phyloP scores from a whole-genome alignment of 2,888 invertebrate genomes.

The Orthosia gothica region DNA sequence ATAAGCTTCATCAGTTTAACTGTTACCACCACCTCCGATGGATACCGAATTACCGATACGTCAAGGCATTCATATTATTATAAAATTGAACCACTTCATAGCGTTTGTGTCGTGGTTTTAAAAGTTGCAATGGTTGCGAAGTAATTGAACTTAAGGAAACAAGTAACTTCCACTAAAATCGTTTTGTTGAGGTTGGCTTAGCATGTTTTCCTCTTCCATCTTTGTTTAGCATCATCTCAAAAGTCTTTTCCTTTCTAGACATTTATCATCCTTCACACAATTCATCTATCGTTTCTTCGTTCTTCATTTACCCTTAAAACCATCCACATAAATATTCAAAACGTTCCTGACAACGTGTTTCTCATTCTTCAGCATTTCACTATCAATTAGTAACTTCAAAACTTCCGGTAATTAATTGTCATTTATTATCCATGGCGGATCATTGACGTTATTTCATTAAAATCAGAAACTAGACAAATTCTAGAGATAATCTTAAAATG shows the following conservation, averaged over 20 bases:
- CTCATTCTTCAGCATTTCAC: background rate
- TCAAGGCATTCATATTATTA: slow-evolving; percentile 13
- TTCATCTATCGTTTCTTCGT: no score
- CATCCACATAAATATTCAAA: background rate
- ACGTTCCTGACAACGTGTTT: background rate
- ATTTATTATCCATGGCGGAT: background rate
- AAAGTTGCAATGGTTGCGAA: background rate
- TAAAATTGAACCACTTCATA: slow-evolving; percentile 3
- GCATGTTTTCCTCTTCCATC: background rate
- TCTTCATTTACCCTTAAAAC: no score
- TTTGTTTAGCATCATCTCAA: background rate
- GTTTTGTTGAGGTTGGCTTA: no score
- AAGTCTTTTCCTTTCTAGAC: background rate
- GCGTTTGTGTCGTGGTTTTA: background rate
- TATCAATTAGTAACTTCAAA: background rate
- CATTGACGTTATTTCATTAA: slow-evolving; percentile 5
- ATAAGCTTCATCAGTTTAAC: slow-evolving; percentile 32
- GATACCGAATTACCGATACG: background rate
- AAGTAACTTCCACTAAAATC: background rate
- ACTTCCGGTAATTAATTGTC: background rate
- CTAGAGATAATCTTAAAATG: no score
- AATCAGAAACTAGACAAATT: background rate
- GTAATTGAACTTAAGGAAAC: background rate
- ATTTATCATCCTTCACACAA: background rate
- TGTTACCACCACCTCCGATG: slow-evolving; percentile 13